Percentiles rank a stretch among this genome's conserved stretches.
Evolutionary conservation across 2,888 invertebrate genomes (phyloP).

Genomic region (Drosophila sordidula): DNA sequence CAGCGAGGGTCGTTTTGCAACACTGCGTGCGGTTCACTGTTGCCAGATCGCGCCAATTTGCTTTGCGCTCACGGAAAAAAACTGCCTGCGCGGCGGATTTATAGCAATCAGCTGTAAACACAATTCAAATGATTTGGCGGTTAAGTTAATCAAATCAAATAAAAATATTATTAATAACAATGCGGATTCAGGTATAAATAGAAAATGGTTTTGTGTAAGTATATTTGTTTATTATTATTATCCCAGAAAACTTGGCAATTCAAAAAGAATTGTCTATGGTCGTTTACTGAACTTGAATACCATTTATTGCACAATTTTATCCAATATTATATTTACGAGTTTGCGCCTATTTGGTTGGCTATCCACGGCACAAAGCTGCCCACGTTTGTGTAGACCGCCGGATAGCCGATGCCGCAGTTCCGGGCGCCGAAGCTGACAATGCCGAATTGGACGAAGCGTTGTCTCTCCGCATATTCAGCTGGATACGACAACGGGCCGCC

Average conservation of each 20-base stretch:
- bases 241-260: too few relatives aligned
- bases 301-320: too few relatives aligned
- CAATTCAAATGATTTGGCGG: not conserved
- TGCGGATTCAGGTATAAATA: too few relatives aligned
- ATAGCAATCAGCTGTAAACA: not conserved
- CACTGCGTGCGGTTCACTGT: constrained; percentile 2
- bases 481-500: constrained; percentile 34
- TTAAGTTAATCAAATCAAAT: too few relatives aligned
- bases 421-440: constrained; percentile 39
- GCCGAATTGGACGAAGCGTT: constrained; percentile 41
- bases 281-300: too few relatives aligned
- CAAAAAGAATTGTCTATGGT: too few relatives aligned
- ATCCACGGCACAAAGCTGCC: constrained; percentile 40
- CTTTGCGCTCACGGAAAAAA: not conserved
- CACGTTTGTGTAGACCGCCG: constrained; percentile 41
- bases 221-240: too few relatives aligned
- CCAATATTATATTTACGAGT: too few relatives aligned
- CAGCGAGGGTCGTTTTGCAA: constrained; percentile 20
- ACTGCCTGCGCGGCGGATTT: not conserved
- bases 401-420: constrained; percentile 19
- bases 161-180: too few relatives aligned
- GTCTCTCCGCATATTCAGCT: not conserved
- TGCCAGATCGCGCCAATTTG: not conserved
- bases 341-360: constrained; percentile 14
- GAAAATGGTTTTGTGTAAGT: too few relatives aligned